Base-by-base conservation (phyloP, 2,888 invertebrate species). In the Temnothorax rugatulus region DNA sequence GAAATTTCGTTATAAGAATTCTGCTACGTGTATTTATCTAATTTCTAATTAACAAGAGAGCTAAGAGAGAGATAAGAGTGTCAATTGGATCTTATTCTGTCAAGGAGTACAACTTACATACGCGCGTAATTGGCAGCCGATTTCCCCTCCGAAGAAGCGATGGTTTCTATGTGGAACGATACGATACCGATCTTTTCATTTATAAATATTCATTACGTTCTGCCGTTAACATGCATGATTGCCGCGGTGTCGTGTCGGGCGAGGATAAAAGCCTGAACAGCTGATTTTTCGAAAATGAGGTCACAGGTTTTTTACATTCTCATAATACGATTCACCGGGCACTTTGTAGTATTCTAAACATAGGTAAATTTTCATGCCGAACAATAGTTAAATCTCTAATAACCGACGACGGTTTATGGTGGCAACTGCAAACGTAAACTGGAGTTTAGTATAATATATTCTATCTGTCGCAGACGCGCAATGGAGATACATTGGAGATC, bases 171-270 rank as follows among this genome's bases (percentile, higher is more conserved):
- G n/a, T 77, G 54, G 69, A 57, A 68, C 54, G n/a, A 25, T 38
- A 41, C 25, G 69, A 74, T 38, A 84, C 69, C 74, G 77, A 81
- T 83, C 84, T 83, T 76, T 76, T 83, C 54, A 52, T 82, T 61
- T 84, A 82, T 86, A 71, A 87, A 87, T 87, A 87, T 87, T 87
- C 57, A 86, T 84, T 13, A 34, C 8, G 29, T 44, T 18, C 66
- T 54, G 29, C 63, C 41, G 38, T 73, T 81, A 59, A 69, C 63
- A n/a, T 54, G 83, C 54, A 66, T 68, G 83, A 85, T 86, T 81
- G 38, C 63, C 75, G 61, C 50, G 69, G 21, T 47, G 29, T 66
- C 47, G 41, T 68, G 13, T 52, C 59, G 5, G 7, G 52, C 9
- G 29, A 57, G 68, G 25, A 77, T 41, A 77, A 57, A 77, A 38